Evolutionary conservation across 2,113 vertebrate genomes (phyloP), one percentile per base, ranked within the genome.

Genomic region (Murina feae): DNA sequence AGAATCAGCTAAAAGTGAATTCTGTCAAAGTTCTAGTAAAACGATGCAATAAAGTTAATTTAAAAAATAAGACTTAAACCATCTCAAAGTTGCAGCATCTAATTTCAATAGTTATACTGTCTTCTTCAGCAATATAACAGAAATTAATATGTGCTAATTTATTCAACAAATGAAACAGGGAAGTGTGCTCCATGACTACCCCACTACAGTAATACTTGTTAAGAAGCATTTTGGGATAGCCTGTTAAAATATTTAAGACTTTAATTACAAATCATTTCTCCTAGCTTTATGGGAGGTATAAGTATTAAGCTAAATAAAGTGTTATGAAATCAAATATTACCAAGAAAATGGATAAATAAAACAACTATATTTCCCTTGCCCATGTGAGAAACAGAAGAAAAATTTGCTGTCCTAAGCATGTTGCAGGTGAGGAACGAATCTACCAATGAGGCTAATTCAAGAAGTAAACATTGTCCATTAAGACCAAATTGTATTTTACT

Each of bases 211-310:
- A 94, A 51, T 0, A 65, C 14, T 95, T 80, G 35, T 90, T 91
- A 74, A 93, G 82, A 71, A 78, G 51, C 18, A 55, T 93, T 94
- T 94, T 44, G 37, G 30, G 78, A 10, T 74, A 90, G 49, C 7
- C 14, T 91, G 32, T 81, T 97, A 91, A 96, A 96, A 86, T 95
- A 86, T 92, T 96, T 90, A 90, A 95, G 75, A 96, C 35, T 83
- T 93, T 96, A 90, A 83, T 86, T 95, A 88, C 37, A 84, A 94
- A 51, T 93, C 74, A 90, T 86, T 93, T 68, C 9, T 84, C 44
- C 39, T 53, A 32, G 25, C 35, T 93, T 94, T 95, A 65, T 74
- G 66, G 42, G 39, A 71, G 49, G 32, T 53, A 11, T 66, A 84
- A 63, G 16, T 75, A 28, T 87, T 53, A 83, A 63, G 21, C 49